phyloP scores from a whole-genome alignment of 2,797 vertebrate species.

The Rhinatrema bivittatum region DNA sequence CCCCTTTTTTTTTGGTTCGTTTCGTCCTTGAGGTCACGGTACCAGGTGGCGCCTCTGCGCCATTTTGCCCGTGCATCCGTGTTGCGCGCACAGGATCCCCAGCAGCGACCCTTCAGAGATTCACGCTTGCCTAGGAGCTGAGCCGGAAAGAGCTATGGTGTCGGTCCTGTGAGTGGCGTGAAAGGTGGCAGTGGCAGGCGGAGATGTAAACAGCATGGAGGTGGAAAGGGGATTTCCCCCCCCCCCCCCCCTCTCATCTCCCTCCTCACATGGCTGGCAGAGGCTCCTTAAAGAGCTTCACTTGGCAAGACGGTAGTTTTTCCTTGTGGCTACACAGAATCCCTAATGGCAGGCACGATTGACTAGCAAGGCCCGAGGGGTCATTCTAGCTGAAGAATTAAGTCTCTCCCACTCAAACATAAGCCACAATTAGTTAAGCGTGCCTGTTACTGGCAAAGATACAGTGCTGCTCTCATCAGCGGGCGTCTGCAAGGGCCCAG shows the following conservation, averaged over 20 bases:
- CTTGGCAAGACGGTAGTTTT: conserved; percentile 6
- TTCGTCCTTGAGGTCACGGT: too few species aligned
- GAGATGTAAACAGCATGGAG: conserved; percentile 2
- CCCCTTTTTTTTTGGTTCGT: too few species aligned
- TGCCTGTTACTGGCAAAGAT: conserved; percentile 14
- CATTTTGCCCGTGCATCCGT: too few species aligned
- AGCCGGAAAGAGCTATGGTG: too few species aligned
- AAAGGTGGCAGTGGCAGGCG: conserved; percentile 1
- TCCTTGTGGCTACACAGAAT: conserved; percentile 15
- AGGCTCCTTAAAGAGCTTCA: conserved; percentile 3
- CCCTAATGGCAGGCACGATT: conserved; percentile 7
- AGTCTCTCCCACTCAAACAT: conserved; percentile 20
- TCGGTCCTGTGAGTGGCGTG: too few species aligned
- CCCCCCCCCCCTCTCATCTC: background rate
- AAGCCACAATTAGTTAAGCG: conserved; percentile 28
- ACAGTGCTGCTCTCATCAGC: too few species aligned
- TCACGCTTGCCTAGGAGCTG: too few species aligned
- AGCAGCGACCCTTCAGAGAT: too few species aligned
- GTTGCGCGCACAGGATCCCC: too few species aligned
- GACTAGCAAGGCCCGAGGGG: conserved; percentile 20
- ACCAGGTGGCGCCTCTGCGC: too few species aligned
- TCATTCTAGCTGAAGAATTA: conserved; percentile 22
- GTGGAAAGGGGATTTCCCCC: background rate
- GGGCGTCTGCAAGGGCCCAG: too few species aligned
- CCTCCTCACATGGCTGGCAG: background rate